Evolutionary conservation across 2,888 invertebrate species (phyloP).

Genomic region (Endotricha flammealis): DNA sequence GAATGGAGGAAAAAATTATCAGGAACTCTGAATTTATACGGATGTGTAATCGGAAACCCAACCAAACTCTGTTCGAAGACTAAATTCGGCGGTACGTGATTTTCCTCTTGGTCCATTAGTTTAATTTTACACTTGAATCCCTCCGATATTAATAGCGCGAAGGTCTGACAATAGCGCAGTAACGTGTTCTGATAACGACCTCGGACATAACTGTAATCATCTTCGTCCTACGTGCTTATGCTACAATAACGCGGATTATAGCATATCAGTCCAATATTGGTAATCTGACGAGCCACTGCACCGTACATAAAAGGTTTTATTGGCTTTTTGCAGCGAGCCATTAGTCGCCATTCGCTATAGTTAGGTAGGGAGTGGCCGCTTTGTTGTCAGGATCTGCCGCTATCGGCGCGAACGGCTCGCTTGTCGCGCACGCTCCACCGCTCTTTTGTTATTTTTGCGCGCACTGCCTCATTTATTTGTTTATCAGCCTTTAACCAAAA

Average conservation of each 20-base stretch:
- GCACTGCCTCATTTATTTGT: constrained; percentile 34
- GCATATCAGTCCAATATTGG: constrained; percentile 29
- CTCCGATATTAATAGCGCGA: constrained; percentile 24
- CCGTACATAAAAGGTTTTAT: constrained; percentile 50
- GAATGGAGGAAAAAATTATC: constrained; percentile 13
- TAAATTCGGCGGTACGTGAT: constrained; percentile 21
- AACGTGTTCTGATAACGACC: constrained; percentile 15
- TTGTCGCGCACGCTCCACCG: constrained; percentile 34
- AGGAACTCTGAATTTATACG: constrained; percentile 20
- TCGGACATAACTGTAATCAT: too few species aligned
- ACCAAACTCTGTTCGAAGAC: constrained; percentile 27
- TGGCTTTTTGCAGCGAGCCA: constrained; percentile 40
- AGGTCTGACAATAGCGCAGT: constrained; percentile 19
- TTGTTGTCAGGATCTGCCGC: constrained; percentile 30
- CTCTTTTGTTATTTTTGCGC: constrained; percentile 39
- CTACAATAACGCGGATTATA: constrained; percentile 18
- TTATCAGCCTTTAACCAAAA: constrained; percentile 32
- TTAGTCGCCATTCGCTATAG: constrained; percentile 32
- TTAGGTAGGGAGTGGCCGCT: constrained; percentile 18
- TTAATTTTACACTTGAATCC: constrained; percentile 26
- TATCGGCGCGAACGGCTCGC: constrained; percentile 28
- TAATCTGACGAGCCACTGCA: constrained; percentile 39
- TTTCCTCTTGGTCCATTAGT: constrained; percentile 23
- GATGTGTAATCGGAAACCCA: constrained; percentile 30
- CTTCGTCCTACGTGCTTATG: constrained; percentile 10